phyloP scores from a whole-genome alignment of 2,113 vertebrate genomes.

The Calonectris borealis region DNA sequence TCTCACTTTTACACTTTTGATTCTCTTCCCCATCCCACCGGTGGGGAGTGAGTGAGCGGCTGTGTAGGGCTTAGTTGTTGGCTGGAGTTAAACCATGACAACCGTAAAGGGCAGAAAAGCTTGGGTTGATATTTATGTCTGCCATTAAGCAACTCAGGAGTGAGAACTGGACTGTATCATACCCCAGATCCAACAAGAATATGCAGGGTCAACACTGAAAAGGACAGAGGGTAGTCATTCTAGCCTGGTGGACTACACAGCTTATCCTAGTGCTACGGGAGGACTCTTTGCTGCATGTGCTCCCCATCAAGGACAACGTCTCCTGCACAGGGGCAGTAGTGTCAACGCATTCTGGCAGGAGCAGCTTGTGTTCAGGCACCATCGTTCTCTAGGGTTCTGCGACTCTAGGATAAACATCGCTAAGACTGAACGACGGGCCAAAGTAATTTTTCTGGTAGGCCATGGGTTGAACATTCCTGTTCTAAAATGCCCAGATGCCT shows the following conservation, averaged over 20 bases:
- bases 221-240: background rate
- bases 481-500: background rate
- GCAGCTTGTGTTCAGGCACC: background rate
- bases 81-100: background rate
- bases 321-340: background rate
- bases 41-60: background rate
- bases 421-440: background rate
- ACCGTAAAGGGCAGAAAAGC: background rate
- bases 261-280: background rate
- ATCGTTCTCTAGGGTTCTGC: background rate
- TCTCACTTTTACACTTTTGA: background rate
- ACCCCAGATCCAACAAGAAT: background rate
- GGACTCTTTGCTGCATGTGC: background rate
- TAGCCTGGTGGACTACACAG: background rate
- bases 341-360: background rate
- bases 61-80: background rate
- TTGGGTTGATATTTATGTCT: background rate
- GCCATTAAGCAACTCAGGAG: background rate
- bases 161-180: background rate
- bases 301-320: background rate
- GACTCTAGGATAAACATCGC: background rate
- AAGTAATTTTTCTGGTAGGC: background rate
- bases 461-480: background rate
- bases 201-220: no score
- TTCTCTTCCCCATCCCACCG: background rate